Evolutionary conservation across 2,113 vertebrate genomes (phyloP).

Genomic region (Corythornis madagascariensis): DNA sequence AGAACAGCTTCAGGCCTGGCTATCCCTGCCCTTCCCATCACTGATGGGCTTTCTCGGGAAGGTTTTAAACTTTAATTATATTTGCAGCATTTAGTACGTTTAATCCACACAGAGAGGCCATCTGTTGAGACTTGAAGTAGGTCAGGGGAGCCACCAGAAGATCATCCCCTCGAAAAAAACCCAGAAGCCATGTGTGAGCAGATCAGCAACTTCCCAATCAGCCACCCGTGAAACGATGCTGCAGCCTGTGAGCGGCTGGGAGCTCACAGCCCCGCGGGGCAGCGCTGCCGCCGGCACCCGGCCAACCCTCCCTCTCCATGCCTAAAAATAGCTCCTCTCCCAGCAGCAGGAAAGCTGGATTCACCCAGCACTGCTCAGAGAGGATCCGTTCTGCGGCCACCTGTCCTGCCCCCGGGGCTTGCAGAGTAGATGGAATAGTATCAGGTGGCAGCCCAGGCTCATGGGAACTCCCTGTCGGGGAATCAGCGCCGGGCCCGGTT

Average conservation of each 20-base stretch:
- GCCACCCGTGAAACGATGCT: background rate
- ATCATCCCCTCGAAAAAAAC: background rate
- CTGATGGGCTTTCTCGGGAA: background rate
- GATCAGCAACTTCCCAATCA: background rate
- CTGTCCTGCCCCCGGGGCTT: background rate
- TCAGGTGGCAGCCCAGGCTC: background rate
- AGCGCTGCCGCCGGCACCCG: background rate
- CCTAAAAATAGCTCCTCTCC: conserved; percentile 25
- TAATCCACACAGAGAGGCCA: conserved; percentile 52
- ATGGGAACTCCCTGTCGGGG: background rate
- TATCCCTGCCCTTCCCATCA: background rate
- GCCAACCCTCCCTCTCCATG: background rate
- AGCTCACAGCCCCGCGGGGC: background rate
- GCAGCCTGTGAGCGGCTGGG: background rate
- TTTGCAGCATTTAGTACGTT: conserved; percentile 21
- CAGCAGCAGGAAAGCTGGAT: conserved; percentile 7
- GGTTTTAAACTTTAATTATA: conserved; percentile 57
- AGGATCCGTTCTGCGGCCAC: background rate
- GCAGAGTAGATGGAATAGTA: accelerated
- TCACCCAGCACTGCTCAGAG: background rate
- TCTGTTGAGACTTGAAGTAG: conserved; percentile 61
- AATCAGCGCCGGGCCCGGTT: background rate
- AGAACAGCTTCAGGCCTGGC: background rate
- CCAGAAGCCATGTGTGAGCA: background rate
- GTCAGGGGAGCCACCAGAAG: conserved; percentile 42